These are phyloP conservation scores for Nasonia vitripennis DNA, from an alignment of 1,140 invertebrate genomes.

Conservation along the genomic window DNA sequence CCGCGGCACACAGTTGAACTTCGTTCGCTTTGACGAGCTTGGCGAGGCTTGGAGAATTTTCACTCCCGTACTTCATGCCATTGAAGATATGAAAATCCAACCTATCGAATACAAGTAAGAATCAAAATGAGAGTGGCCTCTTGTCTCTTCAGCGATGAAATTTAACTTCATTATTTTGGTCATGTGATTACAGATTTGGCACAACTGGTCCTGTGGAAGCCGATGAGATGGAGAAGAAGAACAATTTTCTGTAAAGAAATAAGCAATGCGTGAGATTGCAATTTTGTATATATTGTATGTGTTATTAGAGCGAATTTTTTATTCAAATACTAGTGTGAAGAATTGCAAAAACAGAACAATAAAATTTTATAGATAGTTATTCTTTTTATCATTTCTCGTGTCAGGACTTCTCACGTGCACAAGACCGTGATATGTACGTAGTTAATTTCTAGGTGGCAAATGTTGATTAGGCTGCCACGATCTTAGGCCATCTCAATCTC, in stretches of 20 bases:
- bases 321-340: too few relatives aligned
- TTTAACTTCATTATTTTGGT: not conserved
- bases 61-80: conserved; percentile 93
- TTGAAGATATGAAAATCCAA: conserved; percentile 86
- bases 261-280: too few relatives aligned
- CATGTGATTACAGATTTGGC: conserved; percentile 27
- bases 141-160: not conserved
- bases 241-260: conserved; percentile 22
- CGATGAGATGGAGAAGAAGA: conserved; percentile 23
- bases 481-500: too few relatives aligned
- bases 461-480: too few relatives aligned
- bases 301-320: too few relatives aligned
- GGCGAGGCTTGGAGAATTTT: conserved; percentile 99
- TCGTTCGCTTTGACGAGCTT: conserved; percentile 97
- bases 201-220: conserved; percentile 30
- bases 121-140: not conserved
- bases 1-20: conserved; percentile 98
- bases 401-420: too few relatives aligned
- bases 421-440: too few relatives aligned
- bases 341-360: too few relatives aligned
- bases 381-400: too few relatives aligned
- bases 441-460: too few relatives aligned
- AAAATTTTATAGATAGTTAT: too few relatives aligned
- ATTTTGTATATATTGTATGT: too few relatives aligned
- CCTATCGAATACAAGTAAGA: conserved; percentile 90